Evolutionary conservation across 2,797 vertebrate species (phyloP).

Genomic region (Amniataba percoides): DNA sequence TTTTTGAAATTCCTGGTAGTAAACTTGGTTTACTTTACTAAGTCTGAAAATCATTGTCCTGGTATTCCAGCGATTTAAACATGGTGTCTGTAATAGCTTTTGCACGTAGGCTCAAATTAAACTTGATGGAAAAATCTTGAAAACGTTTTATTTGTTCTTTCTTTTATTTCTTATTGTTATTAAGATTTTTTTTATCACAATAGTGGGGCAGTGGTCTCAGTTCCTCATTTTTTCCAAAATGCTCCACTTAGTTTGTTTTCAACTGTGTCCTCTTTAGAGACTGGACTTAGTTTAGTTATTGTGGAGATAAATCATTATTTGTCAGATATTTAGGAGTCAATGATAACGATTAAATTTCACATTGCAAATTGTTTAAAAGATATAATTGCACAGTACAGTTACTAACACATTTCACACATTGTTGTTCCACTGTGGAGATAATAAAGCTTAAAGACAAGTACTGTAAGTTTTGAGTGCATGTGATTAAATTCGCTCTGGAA

Average conservation of each 20-base stretch:
- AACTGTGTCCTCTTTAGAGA: neutral
- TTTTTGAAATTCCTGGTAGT: neutral
- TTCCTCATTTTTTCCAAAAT: neutral
- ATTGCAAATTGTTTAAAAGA: too few species aligned
- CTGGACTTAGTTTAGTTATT: neutral
- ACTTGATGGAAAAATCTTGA: too few species aligned
- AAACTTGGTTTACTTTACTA: neutral
- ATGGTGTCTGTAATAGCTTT: neutral
- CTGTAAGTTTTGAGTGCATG: too few species aligned
- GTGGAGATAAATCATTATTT: neutral
- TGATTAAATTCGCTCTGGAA: too few species aligned
- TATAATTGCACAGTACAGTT: too few species aligned
- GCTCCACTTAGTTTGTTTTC: neutral
- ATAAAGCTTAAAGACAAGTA: too few species aligned
- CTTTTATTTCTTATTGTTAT: too few species aligned
- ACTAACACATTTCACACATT: too few species aligned
- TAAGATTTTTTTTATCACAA: neutral
- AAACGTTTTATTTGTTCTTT: neutral
- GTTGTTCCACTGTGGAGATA: too few species aligned
- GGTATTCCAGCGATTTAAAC: neutral
- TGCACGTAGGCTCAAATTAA: neutral
- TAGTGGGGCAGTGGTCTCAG: neutral
- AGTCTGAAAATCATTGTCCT: neutral
- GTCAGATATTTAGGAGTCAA: neutral
- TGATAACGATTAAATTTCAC: neutral